phyloP scores from a whole-genome alignment of 2,113 vertebrate genomes.

The Sander vitreus region DNA sequence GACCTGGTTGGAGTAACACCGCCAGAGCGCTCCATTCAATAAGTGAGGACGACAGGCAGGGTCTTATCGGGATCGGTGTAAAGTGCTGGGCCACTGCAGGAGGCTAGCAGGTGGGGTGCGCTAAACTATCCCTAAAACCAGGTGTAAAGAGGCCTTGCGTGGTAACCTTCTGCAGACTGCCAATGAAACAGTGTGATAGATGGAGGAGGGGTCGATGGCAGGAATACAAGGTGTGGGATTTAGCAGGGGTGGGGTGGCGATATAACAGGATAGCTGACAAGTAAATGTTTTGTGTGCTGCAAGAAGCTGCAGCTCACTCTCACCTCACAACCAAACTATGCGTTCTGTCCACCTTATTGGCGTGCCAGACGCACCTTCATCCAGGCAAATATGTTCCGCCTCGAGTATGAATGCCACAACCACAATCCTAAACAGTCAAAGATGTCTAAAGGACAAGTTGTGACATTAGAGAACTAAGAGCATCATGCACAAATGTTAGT shows the following conservation, averaged over 20 bases:
- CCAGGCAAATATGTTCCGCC: slow-evolving; percentile 37
- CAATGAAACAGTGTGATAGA: slow-evolving; percentile 76
- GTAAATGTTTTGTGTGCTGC: slow-evolving; percentile 42
- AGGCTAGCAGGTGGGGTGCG: slow-evolving; percentile 62
- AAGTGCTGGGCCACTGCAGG: slow-evolving; percentile 64
- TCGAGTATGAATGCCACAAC: slow-evolving; percentile 25
- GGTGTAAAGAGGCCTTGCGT: slow-evolving; percentile 72
- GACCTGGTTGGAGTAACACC: slow-evolving; percentile 46
- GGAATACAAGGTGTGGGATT: slow-evolving; percentile 56
- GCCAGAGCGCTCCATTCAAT: slow-evolving; percentile 62
- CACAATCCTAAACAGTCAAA: slow-evolving; percentile 19
- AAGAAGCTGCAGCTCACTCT: slow-evolving; percentile 39
- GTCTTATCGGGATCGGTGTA: slow-evolving; percentile 68
- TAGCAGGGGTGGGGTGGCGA: slow-evolving; percentile 39
- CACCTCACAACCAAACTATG: slow-evolving; percentile 17
- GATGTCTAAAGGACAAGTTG: slow-evolving; percentile 13
- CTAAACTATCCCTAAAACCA: slow-evolving; percentile 63
- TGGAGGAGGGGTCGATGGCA: slow-evolving; percentile 61
- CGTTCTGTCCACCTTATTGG: slow-evolving; percentile 9
- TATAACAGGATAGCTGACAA: slow-evolving; percentile 69
- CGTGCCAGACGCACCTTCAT: slow-evolving; percentile 44
- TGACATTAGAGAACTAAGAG: slow-evolving; percentile 3
- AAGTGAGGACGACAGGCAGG: slow-evolving; percentile 64
- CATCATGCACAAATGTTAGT: not conserved
- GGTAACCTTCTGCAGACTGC: slow-evolving; percentile 76